Evolutionary conservation across 2,888 invertebrate genomes (phyloP).

Genomic region (Molorchus minor): DNA sequence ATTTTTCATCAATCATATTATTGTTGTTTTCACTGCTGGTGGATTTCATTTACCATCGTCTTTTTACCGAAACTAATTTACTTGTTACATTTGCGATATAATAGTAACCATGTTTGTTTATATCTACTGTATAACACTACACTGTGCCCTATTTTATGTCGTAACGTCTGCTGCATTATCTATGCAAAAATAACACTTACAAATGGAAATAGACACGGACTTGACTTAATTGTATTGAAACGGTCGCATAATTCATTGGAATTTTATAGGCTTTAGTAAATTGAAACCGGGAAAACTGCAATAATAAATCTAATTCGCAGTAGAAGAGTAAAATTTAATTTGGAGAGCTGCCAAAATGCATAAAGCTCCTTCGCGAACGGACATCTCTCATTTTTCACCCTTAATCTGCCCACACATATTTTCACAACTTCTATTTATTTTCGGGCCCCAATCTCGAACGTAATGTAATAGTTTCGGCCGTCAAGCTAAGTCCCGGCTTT

Average conservation of each 20-base stretch:
- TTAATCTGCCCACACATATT: conserved; percentile 21
- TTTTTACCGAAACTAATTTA: too few relatives aligned
- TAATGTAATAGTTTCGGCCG: too few relatives aligned
- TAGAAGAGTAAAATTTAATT: conserved; percentile 56
- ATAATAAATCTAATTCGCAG: conserved; percentile 54
- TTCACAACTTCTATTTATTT: conserved; percentile 8
- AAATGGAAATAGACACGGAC: conserved; percentile 10
- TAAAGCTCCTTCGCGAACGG: conserved; percentile 43
- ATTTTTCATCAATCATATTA: too few relatives aligned
- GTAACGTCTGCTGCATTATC: too few relatives aligned
- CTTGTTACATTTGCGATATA: too few relatives aligned
- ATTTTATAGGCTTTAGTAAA: conserved; percentile 34
- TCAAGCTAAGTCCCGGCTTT: too few relatives aligned
- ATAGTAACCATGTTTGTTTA: too few relatives aligned
- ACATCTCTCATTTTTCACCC: conserved; percentile 41
- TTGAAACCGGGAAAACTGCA: conserved; percentile 48
- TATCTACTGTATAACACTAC: too few relatives aligned
- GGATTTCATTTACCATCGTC: too few relatives aligned
- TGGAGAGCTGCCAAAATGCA: conserved; percentile 51
- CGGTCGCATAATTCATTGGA: conserved; percentile 20
- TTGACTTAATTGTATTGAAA: conserved; percentile 18
- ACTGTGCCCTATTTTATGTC: too few relatives aligned
- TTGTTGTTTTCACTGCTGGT: too few relatives aligned
- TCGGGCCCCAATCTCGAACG: background rate
- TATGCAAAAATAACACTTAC: too few relatives aligned